Base-by-base conservation (phyloP, 2,888 invertebrate genomes). In the Scaptomyza caliginosa region DNA sequence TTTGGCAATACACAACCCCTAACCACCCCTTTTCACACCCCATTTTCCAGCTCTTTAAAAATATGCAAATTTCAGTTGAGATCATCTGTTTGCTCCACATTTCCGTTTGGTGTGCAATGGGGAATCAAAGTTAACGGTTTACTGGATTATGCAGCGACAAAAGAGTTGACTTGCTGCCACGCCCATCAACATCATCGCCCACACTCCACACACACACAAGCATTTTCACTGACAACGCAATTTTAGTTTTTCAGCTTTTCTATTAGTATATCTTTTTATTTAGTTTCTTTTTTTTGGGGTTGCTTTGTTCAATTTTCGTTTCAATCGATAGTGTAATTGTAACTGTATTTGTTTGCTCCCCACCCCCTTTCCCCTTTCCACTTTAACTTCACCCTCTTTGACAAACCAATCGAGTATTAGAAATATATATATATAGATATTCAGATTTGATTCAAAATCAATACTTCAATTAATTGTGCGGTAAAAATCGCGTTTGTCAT, bases 191-290 rank as follows among this genome's bases (percentile, higher is more conserved):
- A n/a, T n/a, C 3, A 3, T 2, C n/a, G 2, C 23, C 42, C 30
- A 4, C 7, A 2, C 30, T 1, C 40, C 28, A 24, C 11, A 36
- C 38, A 24, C 13, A 49, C 34, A 24, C 32, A 46, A 17, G 28
- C 30, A 71, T 74, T 83, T 86, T 71, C 62, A 49, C 84, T 86
- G 86, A 84, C 81, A 75, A 66, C 69, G 78, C 86, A 86, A 81
- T 80, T 81, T 75, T 73, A 73, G 86, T 86, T 79, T 63, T 56
- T 46, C 17, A 6, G 17, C 19, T 39, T 24, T 39, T 6, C n/a
- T n/a, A n/a, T n/a, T n/a, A n/a, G n/a, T n/a, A n/a, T n/a, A n/a
- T n/a, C n/a, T 13, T 43, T 32, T 30, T 28, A 8, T 17, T 32
- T 36, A 40, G 39, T 13, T 2, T 32, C 2, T 32, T 0, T 32